Percentiles rank a stretch among this genome's conserved stretches.
Evolutionary conservation across 2,888 invertebrate species (phyloP).

Genomic region (Leuctra nigra): DNA sequence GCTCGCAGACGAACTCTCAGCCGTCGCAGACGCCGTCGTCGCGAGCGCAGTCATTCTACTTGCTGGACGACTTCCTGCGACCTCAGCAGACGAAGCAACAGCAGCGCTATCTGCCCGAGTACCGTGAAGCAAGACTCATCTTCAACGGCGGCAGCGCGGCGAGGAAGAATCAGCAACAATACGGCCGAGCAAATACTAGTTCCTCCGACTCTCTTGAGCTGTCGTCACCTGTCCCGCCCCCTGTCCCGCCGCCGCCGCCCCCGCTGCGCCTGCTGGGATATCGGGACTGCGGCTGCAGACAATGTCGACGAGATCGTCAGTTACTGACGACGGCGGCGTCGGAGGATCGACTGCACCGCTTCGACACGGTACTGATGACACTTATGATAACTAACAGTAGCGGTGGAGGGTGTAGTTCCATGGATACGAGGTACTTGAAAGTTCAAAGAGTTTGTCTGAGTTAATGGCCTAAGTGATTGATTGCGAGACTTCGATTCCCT

Average conservation of each 20-base stretch:
- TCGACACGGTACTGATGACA: constrained; percentile 19
- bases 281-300: constrained; percentile 29
- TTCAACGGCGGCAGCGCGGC: constrained; percentile 6
- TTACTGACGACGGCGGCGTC: constrained; percentile 22
- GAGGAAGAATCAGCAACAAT: constrained; percentile 7
- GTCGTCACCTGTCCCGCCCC: constrained; percentile 41
- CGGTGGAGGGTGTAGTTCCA: no score
- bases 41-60: constrained; percentile 44
- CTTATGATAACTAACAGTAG: no score
- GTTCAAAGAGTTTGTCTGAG: no score
- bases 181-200: constrained; percentile 31
- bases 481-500: no score
- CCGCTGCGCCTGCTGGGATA: constrained; percentile 35
- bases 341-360: constrained; percentile 20
- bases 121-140: constrained; percentile 9
- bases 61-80: constrained; percentile 43
- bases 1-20: neutral
- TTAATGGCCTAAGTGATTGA: no score
- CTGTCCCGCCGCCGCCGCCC: constrained; percentile 43
- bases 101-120: constrained; percentile 19
- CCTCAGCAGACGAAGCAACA: constrained; percentile 31
- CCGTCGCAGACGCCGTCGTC: constrained; percentile 32
- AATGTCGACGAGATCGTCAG: constrained; percentile 28
- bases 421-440: no score
- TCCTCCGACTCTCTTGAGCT: constrained; percentile 39